Evolutionary conservation across 2,797 vertebrate genomes (phyloP).

Genomic region (Hyperoplus lanceolatus): DNA sequence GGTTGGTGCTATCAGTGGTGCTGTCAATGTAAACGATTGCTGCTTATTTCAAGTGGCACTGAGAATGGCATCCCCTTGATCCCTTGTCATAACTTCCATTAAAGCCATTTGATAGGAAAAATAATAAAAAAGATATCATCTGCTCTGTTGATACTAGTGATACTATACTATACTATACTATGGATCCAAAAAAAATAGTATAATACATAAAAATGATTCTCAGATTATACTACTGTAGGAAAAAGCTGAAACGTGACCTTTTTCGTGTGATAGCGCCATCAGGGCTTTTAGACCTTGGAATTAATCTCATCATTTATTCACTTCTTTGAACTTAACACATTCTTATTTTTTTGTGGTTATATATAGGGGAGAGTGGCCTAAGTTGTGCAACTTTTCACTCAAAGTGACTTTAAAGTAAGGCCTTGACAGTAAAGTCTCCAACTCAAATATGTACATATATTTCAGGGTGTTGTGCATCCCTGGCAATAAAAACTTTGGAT

Average conservation of each 20-base stretch:
- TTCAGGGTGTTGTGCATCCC: no score
- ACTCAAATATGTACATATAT: no score
- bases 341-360: background rate
- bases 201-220: no score
- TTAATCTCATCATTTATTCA: constrained; percentile 18
- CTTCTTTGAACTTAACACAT: constrained; percentile 2
- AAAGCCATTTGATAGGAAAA: constrained; percentile 66
- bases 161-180: no score
- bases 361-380: no score
- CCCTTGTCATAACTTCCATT: constrained; percentile 36
- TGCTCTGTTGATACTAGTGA: constrained; percentile 18
- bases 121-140: constrained; percentile 68
- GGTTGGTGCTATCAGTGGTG: constrained; percentile 4
- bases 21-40: constrained; percentile 33
- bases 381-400: no score
- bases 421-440: no score
- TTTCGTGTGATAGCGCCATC: background rate
- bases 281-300: background rate
- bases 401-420: no score
- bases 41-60: background rate
- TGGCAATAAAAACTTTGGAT: no score
- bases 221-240: background rate
- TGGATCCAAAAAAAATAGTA: no score
- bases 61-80: constrained; percentile 29
- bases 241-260: constrained; percentile 5